Evolutionary conservation across 2,888 invertebrate species (phyloP).

Genomic region (Geophilus truncorum): DNA sequence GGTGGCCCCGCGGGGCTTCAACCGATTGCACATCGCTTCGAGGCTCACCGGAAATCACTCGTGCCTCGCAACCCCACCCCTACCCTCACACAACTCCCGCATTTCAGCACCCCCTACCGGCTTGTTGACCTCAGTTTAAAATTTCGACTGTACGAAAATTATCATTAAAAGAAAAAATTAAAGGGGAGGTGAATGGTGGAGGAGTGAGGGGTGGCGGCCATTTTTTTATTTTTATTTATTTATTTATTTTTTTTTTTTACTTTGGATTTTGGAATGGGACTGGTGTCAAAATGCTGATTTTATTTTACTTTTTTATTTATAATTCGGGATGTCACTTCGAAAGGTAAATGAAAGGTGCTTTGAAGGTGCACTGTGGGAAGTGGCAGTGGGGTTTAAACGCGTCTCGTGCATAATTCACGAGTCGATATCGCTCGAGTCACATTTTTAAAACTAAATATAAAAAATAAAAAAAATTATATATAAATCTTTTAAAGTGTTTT

Average conservation of each 20-base stretch:
- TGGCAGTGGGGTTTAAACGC: neutral
- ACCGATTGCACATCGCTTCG: slow-evolving; percentile 5
- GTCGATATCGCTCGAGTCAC: too few relatives aligned
- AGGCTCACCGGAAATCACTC: neutral
- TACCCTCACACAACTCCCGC: neutral
- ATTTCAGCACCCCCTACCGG: neutral
- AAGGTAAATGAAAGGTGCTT: neutral
- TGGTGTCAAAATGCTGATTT: slow-evolving; percentile 1
- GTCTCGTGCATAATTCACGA: neutral
- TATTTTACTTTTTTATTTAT: neutral
- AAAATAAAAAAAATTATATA: too few relatives aligned
- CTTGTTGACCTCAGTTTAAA: neutral
- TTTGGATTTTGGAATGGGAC: neutral
- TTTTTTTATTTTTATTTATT: neutral
- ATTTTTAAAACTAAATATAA: too few relatives aligned
- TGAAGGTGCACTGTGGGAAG: neutral
- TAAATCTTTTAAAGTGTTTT: too few relatives aligned
- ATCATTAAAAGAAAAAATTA: too few relatives aligned
- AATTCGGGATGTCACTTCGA: neutral
- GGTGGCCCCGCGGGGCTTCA: neutral
- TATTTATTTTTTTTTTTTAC: neutral
- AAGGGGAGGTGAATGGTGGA: too few relatives aligned
- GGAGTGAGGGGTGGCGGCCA: too few relatives aligned
- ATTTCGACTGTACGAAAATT: neutral
- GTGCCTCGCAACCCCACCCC: neutral